Conservation (phyloP, 1,140 invertebrate species). For the Pseudachorutes palmiensis region DNA sequence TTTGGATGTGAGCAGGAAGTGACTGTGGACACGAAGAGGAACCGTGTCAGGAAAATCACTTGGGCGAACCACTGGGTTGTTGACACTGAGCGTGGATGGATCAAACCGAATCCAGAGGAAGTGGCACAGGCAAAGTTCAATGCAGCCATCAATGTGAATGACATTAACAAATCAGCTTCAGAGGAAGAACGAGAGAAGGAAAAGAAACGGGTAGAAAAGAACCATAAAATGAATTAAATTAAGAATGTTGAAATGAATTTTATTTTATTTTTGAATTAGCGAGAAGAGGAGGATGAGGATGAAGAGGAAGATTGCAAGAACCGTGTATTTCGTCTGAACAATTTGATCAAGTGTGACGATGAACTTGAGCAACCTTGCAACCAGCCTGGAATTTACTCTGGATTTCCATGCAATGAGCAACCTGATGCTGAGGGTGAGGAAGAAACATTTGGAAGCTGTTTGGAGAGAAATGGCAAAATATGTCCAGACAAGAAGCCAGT, state of each 20-base stretch:
- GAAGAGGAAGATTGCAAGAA: neutral
- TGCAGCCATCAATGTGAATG: conserved; percentile 26
- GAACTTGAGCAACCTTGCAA: neutral
- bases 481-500: no score
- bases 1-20: conserved; percentile 35
- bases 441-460: no score
- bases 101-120: conserved; percentile 14
- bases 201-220: neutral
- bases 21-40: conserved; percentile 28
- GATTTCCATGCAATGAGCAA: no score
- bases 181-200: conserved; percentile 3
- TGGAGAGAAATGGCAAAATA: no score
- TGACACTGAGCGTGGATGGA: conserved; percentile 30
- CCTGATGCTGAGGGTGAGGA: no score
- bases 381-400: no score
- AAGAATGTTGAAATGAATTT: neutral
- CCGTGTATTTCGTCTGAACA: neutral
- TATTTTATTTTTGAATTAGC: neutral
- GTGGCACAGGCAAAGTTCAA: conserved; percentile 24
- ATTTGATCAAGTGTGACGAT: no score
- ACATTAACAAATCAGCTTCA: conserved; percentile 16
- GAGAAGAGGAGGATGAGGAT: conserved; percentile 14
- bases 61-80: conserved; percentile 34
- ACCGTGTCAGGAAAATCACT: conserved; percentile 12
- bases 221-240: neutral